Percentiles rank a stretch among this genome's conserved stretches.
These are phyloP conservation scores for Trichogramma pretiosum DNA, from an alignment of 1,140 invertebrate genomes.

Conservation along the genomic window DNA sequence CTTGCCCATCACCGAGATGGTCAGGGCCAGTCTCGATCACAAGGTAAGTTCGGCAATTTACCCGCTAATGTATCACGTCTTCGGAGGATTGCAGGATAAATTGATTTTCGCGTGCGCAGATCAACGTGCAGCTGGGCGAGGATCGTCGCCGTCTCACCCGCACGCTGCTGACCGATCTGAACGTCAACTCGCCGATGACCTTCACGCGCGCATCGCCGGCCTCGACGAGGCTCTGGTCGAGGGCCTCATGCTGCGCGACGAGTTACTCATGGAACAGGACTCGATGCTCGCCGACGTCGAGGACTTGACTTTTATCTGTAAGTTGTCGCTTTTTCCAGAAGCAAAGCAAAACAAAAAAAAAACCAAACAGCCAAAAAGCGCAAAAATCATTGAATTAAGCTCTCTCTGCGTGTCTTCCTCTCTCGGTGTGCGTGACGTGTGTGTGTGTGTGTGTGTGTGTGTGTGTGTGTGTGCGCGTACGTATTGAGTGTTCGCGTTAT, in stretches of 20 bases:
- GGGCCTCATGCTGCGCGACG: constrained; percentile 79
- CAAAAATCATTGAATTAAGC: too few relatives aligned
- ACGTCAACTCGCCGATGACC: constrained; percentile 86
- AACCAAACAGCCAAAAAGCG: too few relatives aligned
- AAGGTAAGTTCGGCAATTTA: constrained; percentile 49
- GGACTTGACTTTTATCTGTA: constrained; percentile 87
- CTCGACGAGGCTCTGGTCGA: constrained; percentile 83
- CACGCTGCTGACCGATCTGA: constrained; percentile 82
- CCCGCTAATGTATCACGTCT: too few relatives aligned
- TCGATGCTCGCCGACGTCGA: constrained; percentile 95
- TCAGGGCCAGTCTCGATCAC: constrained; percentile 63
- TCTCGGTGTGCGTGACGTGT: too few relatives aligned
- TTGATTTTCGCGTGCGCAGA: constrained; percentile 40
- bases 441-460: too few relatives aligned
- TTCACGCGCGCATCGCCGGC: constrained; percentile 86
- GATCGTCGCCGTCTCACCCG: constrained; percentile 71
- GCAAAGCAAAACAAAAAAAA: too few relatives aligned
- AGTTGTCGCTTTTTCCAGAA: too few relatives aligned
- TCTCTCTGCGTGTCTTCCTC: too few relatives aligned
- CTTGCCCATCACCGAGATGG: constrained; percentile 78
- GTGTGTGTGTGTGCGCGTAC: too few relatives aligned
- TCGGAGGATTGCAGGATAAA: background rate
- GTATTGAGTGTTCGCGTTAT: too few relatives aligned
- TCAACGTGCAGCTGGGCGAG: constrained; percentile 72
- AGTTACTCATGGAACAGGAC: constrained; percentile 94